Base-by-base conservation (phyloP, 1,140 invertebrate species). In the Aphaenogaster ashmeadi region DNA sequence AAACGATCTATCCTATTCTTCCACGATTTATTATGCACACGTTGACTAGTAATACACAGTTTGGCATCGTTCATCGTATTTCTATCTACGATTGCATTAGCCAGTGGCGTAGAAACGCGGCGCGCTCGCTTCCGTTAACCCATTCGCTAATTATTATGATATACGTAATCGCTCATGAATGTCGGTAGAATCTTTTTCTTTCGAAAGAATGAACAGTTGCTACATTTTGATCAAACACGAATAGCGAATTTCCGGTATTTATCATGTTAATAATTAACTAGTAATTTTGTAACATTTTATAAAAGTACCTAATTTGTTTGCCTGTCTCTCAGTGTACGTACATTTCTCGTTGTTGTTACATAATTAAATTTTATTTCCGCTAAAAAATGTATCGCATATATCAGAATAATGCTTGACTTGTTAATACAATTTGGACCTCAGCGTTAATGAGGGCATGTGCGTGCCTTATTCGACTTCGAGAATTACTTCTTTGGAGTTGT, bases 31-130 rank as follows among this genome's bases (percentile, higher is more conserved):
- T 75, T 89, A 87, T 79, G 60, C 83, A 88, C 41, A 52, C 77
- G 71, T 88, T 88, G 89, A 90, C 89, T 91, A 90, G 90, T 80
- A 89, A 91, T 91, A 88, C 87, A 91, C 74, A 41, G 66, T 90
- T 89, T 90, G 89, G 90, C 84, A 90, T 90, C 83, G 87, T 90
- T 89, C 83, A 91, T 86, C 50, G 56, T 90, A 89, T 75, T 58
- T 83, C 44, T 66, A 84, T 54, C 66, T 85, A 52, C 33, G 66
- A 91, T 90, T 79, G 72, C 62, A 38, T 56, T 69, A 33, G 2
- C 33, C 60, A 90, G 71, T 83, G 81, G 58, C 75, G 79, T 86
- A 79, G 86, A 79, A 64, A 64, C 78, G 15, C 44, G 27, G 33
- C 41, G 7, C n/a, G 33, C 3, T 66, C 44, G 11, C 44, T 56